Conservation (phyloP, 2,113 vertebrate species). For the Gallinago jamesoni region DNA sequence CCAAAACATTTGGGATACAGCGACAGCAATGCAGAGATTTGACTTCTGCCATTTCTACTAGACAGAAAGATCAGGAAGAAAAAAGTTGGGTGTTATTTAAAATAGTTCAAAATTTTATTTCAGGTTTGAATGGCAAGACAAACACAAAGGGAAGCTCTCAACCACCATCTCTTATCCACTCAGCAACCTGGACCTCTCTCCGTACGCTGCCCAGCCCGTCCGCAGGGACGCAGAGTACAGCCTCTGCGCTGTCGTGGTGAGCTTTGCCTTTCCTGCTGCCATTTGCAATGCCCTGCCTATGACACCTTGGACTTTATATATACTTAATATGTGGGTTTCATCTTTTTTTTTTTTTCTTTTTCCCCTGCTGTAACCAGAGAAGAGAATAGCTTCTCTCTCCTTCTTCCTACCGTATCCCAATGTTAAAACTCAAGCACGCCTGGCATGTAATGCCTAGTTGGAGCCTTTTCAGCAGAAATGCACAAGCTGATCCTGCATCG, state of each 20-base stretch:
- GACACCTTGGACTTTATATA: background rate
- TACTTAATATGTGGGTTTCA: background rate
- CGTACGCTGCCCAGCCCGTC: constrained; percentile 69
- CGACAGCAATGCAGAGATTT: background rate
- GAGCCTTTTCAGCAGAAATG: background rate
- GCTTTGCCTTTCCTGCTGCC: constrained; percentile 1
- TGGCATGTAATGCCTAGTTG: background rate
- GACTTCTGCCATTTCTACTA: background rate
- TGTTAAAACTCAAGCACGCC: background rate
- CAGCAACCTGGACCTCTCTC: constrained; percentile 76
- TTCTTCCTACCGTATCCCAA: background rate
- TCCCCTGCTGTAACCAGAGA: background rate
- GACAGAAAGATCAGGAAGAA: background rate
- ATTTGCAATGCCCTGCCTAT: background rate
- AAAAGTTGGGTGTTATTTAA: background rate
- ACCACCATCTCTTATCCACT: constrained; percentile 79
- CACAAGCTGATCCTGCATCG: background rate
- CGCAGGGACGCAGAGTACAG: constrained; percentile 69
- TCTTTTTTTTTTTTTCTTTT: background rate
- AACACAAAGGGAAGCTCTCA: constrained; percentile 79
- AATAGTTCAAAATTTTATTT: background rate
- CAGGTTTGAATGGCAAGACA: constrained; percentile 74
- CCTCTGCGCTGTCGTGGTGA: constrained; percentile 86
- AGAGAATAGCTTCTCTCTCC: background rate
- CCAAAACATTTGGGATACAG: background rate